These are phyloP conservation scores for Galerucella pusilla DNA, from an alignment of 2,888 invertebrate genomes.

Conservation along the genomic window DNA sequence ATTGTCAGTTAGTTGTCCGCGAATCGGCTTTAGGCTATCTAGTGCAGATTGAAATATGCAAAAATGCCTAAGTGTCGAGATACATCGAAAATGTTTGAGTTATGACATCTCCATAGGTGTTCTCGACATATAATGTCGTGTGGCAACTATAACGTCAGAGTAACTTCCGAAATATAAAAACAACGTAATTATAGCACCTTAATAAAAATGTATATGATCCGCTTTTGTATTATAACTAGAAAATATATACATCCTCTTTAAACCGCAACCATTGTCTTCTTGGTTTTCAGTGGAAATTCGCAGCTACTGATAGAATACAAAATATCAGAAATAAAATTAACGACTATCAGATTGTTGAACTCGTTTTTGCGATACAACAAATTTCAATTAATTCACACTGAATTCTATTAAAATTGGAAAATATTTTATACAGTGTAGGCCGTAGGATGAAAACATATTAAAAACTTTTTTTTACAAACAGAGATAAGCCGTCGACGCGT, in stretches of 20 bases:
- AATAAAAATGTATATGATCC: constrained; percentile 13
- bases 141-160: not conserved
- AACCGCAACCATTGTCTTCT: constrained; percentile 25
- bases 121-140: no score
- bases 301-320: constrained; percentile 25
- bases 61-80: no score
- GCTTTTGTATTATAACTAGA: not conserved
- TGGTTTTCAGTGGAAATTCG: constrained; percentile 9
- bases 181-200: not conserved
- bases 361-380: constrained; percentile 33
- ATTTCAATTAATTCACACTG: constrained; percentile 25
- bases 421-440: not conserved
- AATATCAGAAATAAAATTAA: constrained; percentile 19
- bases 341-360: constrained; percentile 42
- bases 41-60: no score
- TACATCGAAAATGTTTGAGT: no score
- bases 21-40: no score
- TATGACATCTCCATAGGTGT: no score
- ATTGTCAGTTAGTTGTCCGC: not conserved
- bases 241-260: constrained; percentile 6
- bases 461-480: not conserved
- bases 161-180: not conserved
- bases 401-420: not conserved
- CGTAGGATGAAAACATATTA: not conserved
- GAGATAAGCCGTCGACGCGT: no score